Conservation (phyloP, 2,888 invertebrate genomes). For the Heliconius hortense region DNA sequence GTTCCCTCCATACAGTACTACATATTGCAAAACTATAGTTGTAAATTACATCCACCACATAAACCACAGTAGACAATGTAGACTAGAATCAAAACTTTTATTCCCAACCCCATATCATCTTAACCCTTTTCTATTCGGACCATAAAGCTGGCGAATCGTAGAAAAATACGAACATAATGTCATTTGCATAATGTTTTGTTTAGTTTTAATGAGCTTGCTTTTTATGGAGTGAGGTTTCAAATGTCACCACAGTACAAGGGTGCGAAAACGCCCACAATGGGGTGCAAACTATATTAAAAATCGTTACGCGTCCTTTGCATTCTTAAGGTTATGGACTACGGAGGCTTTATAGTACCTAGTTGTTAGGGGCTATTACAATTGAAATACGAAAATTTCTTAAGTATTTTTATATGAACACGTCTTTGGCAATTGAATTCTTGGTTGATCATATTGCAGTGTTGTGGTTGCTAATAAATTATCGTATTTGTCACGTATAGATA, state of each 20-base stretch:
- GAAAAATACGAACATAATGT: slow-evolving; percentile 80
- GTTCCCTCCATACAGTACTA: slow-evolving; percentile 41
- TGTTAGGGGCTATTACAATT: slow-evolving; percentile 1
- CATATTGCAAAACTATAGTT: slow-evolving; percentile 45
- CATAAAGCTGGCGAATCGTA: slow-evolving; percentile 78
- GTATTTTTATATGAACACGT: slow-evolving; percentile 14
- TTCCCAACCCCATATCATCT: slow-evolving; percentile 66
- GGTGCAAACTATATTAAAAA: slow-evolving; percentile 79
- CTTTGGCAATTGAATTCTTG: not conserved
- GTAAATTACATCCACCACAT: slow-evolving; percentile 54
- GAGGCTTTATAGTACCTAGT: slow-evolving; percentile 16
- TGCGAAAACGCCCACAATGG: slow-evolving; percentile 77
- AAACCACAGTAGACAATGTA: slow-evolving; percentile 65
- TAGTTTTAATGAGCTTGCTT: slow-evolving; percentile 63
- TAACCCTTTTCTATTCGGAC: slow-evolving; percentile 76
- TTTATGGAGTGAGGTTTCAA: slow-evolving; percentile 78
- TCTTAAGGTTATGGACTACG: slow-evolving; percentile 71
- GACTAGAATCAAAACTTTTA: slow-evolving; percentile 70
- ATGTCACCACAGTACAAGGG: slow-evolving; percentile 79
- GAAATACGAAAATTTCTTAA: not conserved
- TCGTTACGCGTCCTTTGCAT: slow-evolving; percentile 74
- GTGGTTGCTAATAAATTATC: not conserved
- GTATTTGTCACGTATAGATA: not conserved
- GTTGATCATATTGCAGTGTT: not conserved
- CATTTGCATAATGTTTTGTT: slow-evolving; percentile 79